Evolutionary conservation across 2,888 invertebrate species (phyloP).

Genomic region (Congeria kusceri): DNA sequence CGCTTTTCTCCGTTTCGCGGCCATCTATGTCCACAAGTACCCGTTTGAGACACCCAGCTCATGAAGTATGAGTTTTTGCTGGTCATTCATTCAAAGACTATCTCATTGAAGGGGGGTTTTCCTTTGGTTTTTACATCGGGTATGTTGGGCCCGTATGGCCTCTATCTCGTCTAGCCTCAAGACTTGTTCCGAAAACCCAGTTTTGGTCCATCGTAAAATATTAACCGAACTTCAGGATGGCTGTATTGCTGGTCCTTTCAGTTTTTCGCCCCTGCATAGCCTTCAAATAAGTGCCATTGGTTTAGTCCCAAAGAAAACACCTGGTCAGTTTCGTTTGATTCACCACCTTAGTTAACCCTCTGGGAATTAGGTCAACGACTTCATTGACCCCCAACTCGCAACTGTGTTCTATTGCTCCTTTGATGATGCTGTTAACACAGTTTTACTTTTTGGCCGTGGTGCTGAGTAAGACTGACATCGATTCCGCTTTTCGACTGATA

Average conservation of each 20-base stretch:
- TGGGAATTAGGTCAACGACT: conserved; percentile 10
- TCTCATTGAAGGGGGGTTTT: not conserved
- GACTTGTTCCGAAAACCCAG: not conserved
- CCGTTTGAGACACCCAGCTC: no score
- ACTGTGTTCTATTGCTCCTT: conserved; percentile 21
- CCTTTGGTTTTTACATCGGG: conserved; percentile 1
- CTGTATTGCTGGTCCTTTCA: conserved; percentile 12
- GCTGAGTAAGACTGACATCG: conserved; percentile 41
- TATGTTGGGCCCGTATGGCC: not conserved
- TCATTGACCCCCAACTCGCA: conserved; percentile 9
- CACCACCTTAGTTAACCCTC: conserved; percentile 29
- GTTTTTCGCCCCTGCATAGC: not conserved
- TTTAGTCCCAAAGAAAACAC: conserved; percentile 20
- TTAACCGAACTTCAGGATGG: not conserved
- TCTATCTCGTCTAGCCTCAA: not conserved
- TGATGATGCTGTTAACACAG: conserved; percentile 17
- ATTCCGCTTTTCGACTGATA: conserved; percentile 24
- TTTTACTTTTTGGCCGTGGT: conserved; percentile 22
- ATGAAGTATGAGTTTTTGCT: no score
- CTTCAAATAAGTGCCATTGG: conserved; percentile 8
- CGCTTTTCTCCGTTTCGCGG: no score
- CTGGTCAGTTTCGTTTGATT: conserved; percentile 19
- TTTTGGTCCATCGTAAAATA: conserved; percentile 3
- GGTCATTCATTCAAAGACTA: no score
- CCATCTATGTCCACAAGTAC: no score